phyloP scores from a whole-genome alignment of 2,888 invertebrate genomes.

The Creontiades dilutus region DNA sequence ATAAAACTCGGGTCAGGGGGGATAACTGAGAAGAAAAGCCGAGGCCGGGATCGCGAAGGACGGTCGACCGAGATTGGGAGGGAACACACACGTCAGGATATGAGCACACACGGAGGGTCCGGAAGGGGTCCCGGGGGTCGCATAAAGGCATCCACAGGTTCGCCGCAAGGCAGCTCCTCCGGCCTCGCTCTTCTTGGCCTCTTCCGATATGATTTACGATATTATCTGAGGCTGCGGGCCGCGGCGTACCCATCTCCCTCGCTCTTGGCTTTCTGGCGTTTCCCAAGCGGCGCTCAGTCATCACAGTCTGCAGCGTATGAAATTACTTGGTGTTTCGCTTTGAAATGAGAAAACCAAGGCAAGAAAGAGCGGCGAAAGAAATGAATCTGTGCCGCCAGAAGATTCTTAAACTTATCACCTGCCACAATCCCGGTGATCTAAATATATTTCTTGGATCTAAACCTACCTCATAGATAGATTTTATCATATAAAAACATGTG shows the following conservation, averaged over 20 bases:
- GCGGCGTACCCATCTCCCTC: background rate
- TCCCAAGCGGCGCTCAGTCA: slow-evolving; percentile 5
- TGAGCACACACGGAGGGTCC: background rate
- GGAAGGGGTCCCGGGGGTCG: background rate
- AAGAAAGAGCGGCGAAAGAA: background rate
- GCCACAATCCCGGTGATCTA: too few species aligned
- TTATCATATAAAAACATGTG: too few species aligned
- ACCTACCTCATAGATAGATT: too few species aligned
- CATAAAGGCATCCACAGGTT: slow-evolving; percentile 28
- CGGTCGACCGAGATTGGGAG: background rate
- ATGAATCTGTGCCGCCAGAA: too few species aligned
- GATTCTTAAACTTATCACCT: too few species aligned
- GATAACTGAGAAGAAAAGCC: background rate
- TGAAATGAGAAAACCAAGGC: background rate
- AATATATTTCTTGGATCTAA: too few species aligned
- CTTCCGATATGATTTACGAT: slow-evolving; percentile 13
- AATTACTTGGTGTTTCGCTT: slow-evolving; percentile 1
- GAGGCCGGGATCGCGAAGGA: background rate
- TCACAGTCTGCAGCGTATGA: background rate
- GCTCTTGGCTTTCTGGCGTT: background rate
- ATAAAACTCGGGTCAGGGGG: slow-evolving; percentile 8
- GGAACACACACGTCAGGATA: slow-evolving; percentile 10
- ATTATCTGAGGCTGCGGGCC: background rate
- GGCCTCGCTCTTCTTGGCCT: background rate
- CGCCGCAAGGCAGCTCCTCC: background rate